A percentile compares a stretch with the other conserved stretches of the same genome.
Conservation (phyloP, 2,113 vertebrate genomes). For the Ceyx cyanopectus region DNA sequence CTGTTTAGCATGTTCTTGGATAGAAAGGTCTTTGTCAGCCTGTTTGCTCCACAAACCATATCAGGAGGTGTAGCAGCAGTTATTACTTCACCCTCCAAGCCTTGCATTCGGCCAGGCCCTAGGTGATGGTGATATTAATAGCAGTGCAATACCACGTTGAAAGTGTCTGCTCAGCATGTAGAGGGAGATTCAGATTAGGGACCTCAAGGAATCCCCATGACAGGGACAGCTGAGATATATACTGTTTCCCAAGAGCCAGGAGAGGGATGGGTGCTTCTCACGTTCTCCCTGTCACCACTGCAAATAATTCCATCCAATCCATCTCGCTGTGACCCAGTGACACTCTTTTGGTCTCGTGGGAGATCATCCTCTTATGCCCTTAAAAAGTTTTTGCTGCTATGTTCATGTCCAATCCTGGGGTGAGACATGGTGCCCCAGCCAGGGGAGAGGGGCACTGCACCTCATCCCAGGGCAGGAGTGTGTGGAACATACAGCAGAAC, state of each 20-base stretch:
- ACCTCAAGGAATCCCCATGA: conserved; percentile 33
- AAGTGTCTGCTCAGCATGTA: background rate
- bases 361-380: background rate
- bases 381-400: background rate
- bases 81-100: background rate
- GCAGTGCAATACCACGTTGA: background rate
- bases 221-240: conserved; percentile 47
- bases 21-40: background rate
- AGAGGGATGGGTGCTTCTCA: background rate
- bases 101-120: rapidly evolving
- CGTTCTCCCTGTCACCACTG: background rate
- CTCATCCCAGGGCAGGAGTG: rapidly evolving
- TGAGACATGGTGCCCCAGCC: background rate
- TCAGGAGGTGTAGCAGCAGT: background rate
- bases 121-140: conserved; percentile 34
- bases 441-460: background rate
- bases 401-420: background rate
- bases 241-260: conserved; percentile 24
- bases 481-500: rapidly evolving
- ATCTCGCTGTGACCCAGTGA: background rate
- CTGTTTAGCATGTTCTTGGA: background rate
- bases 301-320: background rate
- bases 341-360: background rate
- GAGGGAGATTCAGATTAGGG: background rate
- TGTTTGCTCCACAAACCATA: background rate